Percentiles rank a stretch among this genome's conserved stretches.
Conservation (phyloP, 2,113 vertebrate species). For the Ellobius talpinus region DNA sequence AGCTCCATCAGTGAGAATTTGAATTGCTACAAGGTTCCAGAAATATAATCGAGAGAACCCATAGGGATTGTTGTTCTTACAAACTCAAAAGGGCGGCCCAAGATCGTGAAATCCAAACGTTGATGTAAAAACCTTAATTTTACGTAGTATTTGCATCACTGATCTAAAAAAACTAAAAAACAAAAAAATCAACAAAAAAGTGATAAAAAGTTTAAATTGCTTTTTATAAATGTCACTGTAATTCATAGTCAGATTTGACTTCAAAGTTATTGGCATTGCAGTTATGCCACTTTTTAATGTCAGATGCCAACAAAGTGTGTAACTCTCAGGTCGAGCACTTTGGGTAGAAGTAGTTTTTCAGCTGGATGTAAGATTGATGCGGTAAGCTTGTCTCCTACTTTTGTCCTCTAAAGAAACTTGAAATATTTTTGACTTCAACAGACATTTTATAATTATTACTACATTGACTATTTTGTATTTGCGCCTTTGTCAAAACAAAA, state of each 20-base stretch:
- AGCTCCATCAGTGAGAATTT: not conserved
- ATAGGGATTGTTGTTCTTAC: not conserved
- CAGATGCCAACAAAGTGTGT: not conserved
- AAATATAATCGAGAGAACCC: constrained; percentile 2
- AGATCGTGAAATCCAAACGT: not conserved
- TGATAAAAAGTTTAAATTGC: not conserved
- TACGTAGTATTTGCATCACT: not conserved
- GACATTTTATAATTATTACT: constrained; percentile 9
- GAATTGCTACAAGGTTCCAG: not conserved
- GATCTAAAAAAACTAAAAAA: constrained; percentile 15
- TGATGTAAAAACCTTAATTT: constrained; percentile 47
- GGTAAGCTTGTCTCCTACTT: not conserved
- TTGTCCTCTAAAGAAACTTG: constrained; percentile 18
- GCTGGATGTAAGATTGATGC: not conserved
- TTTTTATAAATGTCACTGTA: not conserved
- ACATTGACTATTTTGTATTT: not conserved
- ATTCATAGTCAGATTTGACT: not conserved
- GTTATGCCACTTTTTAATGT: constrained; percentile 39
- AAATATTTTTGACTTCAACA: constrained; percentile 11
- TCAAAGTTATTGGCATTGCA: not conserved
- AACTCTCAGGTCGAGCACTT: not conserved
- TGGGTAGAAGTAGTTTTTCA: not conserved
- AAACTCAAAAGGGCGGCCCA: not conserved
- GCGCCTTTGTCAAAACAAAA: not conserved
- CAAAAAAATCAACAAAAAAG: not conserved